A percentile compares a stretch with the other conserved stretches of the same genome.
Evolutionary conservation across 2,113 vertebrate species (phyloP).

Genomic region (Corvus cornix): DNA sequence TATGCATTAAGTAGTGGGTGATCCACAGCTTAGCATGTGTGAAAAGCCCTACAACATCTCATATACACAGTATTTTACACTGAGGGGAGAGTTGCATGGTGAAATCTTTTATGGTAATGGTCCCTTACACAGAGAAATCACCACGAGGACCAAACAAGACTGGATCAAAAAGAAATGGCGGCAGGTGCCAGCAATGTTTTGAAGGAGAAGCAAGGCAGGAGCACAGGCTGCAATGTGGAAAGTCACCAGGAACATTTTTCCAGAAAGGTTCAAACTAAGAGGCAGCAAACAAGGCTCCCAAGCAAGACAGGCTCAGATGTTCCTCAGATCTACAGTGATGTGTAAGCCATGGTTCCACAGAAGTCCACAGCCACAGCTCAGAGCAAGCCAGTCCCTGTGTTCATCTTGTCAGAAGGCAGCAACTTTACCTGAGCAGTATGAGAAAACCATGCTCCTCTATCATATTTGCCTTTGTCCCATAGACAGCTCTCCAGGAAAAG

Average conservation of each 20-base stretch:
- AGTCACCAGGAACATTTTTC: not conserved
- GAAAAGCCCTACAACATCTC: not conserved
- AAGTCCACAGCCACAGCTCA: not conserved
- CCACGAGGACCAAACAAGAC: not conserved
- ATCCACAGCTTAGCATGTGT: not conserved
- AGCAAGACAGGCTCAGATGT: not conserved
- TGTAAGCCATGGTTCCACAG: not conserved
- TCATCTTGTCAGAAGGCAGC: not conserved
- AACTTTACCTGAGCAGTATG: not conserved
- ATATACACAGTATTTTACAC: rapidly evolving
- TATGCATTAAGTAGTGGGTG: slow-evolving; percentile 39
- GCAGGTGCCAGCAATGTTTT: rapidly evolving
- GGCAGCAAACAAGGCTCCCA: not conserved
- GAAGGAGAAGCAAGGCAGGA: not conserved
- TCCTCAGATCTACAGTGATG: not conserved
- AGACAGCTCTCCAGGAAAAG: not conserved
- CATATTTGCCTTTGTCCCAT: not conserved
- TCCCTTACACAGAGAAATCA: not conserved
- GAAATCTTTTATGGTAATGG: not conserved
- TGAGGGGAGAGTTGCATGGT: not conserved
- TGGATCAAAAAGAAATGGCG: not conserved
- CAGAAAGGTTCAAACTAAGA: not conserved
- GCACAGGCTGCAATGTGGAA: not conserved
- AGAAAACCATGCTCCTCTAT: not conserved
- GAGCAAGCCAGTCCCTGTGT: not conserved